These are phyloP conservation scores for Agrilus planipennis DNA, from an alignment of 1,140 invertebrate species.

Conservation along the genomic window DNA sequence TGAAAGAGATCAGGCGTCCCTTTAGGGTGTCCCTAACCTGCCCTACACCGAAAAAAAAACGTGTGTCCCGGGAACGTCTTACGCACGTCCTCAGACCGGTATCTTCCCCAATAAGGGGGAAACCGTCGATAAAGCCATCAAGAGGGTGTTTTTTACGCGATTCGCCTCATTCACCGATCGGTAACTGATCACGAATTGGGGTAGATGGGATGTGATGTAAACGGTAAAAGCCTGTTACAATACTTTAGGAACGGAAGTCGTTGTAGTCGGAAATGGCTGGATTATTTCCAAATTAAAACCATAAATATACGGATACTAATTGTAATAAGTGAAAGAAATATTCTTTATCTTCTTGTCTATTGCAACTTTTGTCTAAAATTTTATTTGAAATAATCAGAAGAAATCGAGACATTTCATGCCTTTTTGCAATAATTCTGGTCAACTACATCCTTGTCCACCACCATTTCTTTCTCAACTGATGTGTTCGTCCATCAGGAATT, in stretches of 20 bases:
- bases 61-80: constrained; percentile 2
- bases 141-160: constrained; percentile 7
- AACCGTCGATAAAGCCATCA: constrained; percentile 7
- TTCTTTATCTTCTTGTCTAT: no score
- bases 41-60: constrained; percentile 2
- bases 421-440: no score
- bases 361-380: no score
- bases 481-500: no score
- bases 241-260: no score
- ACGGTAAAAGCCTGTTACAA: no score
- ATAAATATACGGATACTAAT: background rate
- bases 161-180: constrained; percentile 9
- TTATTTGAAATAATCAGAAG: no score
- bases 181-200: constrained; percentile 11
- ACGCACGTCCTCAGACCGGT: constrained; percentile 5
- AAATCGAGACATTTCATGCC: no score
- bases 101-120: constrained; percentile 7
- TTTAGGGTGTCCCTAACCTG: constrained; percentile 1
- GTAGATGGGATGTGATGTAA: constrained; percentile 3
- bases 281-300: constrained; percentile 1
- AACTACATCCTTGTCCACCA: no score
- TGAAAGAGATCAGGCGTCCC: no score
- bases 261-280: background rate
- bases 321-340: no score
- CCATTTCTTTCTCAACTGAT: no score